A percentile compares a stretch with the other conserved stretches of the same genome.
phyloP scores from a whole-genome alignment of 2,888 invertebrate species.

The Dioctria linearis region DNA sequence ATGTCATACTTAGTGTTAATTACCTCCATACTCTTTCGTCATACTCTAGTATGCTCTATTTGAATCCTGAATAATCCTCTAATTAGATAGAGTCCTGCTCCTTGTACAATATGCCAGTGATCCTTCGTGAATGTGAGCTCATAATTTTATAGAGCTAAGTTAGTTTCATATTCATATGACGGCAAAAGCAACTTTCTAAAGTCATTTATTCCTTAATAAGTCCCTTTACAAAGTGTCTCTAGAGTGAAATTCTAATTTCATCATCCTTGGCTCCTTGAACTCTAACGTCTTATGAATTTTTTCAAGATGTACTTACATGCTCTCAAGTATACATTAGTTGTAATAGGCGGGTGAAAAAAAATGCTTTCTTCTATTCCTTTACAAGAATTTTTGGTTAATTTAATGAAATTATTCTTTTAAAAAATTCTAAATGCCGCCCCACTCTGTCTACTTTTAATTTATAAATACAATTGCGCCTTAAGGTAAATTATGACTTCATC shows the following conservation, averaged over 20 bases:
- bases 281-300: not conserved
- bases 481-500: not conserved
- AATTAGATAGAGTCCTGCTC: no score
- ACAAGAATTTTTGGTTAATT: not conserved
- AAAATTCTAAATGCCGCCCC: not conserved
- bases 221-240: not conserved
- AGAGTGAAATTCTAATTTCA: not conserved
- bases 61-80: no score
- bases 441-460: not conserved
- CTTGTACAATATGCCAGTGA: no score
- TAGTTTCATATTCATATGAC: not conserved
- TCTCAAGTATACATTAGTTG: not conserved
- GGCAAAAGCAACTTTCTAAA: not conserved
- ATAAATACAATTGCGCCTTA: not conserved
- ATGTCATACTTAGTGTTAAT: no score
- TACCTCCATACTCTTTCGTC: not conserved
- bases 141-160: not conserved
- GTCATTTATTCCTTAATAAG: conserved; percentile 21
- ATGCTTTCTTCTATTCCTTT: not conserved
- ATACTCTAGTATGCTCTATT: no score
- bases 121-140: no score
- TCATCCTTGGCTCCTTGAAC: not conserved
- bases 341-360: not conserved
- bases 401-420: not conserved
- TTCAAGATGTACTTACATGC: not conserved